A percentile compares a stretch with the other conserved stretches of the same genome.
These are phyloP conservation scores for Psammodynastes pulverulentus DNA, from an alignment of 2,113 vertebrate genomes.

Conservation along the genomic window DNA sequence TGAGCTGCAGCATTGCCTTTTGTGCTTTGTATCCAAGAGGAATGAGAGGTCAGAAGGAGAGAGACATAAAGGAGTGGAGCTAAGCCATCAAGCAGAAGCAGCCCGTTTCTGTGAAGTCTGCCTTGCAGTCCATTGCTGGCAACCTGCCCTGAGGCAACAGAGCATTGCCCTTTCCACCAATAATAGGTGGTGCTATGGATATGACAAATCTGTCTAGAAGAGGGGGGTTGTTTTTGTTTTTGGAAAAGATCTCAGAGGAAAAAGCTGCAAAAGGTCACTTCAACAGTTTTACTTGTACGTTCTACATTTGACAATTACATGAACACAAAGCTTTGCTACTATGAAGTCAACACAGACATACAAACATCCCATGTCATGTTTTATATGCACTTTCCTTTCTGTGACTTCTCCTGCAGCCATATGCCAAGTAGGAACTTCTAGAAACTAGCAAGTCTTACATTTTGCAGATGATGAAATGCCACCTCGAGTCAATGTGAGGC, in stretches of 20 bases:
- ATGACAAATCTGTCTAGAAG: not conserved
- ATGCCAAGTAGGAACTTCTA: not conserved
- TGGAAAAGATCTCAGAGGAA: constrained; percentile 1
- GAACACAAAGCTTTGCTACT: not conserved
- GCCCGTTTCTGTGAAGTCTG: not conserved
- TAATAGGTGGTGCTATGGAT: not conserved
- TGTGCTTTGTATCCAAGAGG: constrained; percentile 35
- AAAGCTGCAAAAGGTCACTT: not conserved
- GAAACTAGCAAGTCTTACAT: not conserved
- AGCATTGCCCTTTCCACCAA: not conserved
- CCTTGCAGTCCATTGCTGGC: accelerated
- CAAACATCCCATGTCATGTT: not conserved
- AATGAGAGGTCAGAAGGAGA: constrained; percentile 24
- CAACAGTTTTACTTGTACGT: not conserved
- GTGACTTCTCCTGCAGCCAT: not conserved
- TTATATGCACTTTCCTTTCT: not conserved
- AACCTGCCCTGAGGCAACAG: not conserved
- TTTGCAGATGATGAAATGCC: not conserved
- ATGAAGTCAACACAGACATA: not conserved
- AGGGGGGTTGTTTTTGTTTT: not conserved
- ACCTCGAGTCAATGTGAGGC: not conserved
- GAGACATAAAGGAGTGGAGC: constrained; percentile 40
- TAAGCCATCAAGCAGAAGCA: not conserved
- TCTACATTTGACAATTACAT: not conserved
- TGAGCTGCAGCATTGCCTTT: constrained; percentile 47